Percentiles rank a stretch among this genome's conserved stretches.
These are phyloP conservation scores for Nesospiza acunhae DNA, from an alignment of 2,113 vertebrate genomes.

Conservation along the genomic window DNA sequence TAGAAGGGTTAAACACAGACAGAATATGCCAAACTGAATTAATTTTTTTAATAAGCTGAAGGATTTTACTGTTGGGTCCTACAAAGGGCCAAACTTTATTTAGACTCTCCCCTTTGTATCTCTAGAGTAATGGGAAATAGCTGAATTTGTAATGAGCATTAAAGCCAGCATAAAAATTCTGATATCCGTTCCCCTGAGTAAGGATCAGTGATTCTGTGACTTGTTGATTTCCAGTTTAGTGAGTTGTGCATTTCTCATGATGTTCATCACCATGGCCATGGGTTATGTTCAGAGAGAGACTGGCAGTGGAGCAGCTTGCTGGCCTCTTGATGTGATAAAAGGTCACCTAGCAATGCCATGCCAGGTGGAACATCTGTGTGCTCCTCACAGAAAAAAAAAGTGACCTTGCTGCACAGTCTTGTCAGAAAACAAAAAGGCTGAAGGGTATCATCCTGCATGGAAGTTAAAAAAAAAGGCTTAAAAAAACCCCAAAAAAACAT, in stretches of 20 bases:
- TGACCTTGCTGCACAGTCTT: neutral
- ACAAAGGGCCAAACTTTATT: neutral
- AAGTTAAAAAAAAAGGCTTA: neutral
- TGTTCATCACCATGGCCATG: neutral
- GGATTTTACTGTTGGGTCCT: neutral
- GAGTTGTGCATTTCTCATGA: neutral
- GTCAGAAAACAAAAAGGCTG: neutral
- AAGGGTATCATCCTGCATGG: neutral
- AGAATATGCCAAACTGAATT: neutral
- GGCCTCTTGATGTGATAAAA: neutral
- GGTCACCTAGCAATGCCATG: neutral
- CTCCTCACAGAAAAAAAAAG: neutral
- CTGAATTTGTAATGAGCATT: neutral
- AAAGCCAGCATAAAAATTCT: neutral
- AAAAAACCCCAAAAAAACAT: neutral
- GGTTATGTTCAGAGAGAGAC: neutral
- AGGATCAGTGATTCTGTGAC: neutral
- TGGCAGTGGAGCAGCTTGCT: neutral
- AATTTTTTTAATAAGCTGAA: neutral
- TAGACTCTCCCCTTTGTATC: neutral
- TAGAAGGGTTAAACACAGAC: neutral
- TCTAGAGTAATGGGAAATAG: neutral
- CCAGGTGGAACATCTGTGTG: neutral
- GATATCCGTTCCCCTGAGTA: neutral
- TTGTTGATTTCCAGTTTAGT: neutral